Conservation (phyloP, 2,113 vertebrate species). For the Notarius quadriscutis region DNA sequence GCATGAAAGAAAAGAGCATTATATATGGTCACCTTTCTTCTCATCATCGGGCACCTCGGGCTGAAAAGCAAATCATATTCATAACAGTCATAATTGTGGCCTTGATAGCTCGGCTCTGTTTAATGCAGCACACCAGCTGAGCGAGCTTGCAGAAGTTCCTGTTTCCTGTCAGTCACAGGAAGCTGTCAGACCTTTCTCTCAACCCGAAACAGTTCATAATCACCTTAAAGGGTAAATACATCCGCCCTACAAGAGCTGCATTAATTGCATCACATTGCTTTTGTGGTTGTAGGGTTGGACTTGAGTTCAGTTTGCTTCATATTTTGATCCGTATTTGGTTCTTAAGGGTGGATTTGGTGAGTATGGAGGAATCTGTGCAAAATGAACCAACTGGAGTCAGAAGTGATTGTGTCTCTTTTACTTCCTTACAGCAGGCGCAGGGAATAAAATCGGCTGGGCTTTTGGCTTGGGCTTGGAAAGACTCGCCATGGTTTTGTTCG, state of each 20-base stretch:
- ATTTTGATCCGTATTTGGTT: not conserved
- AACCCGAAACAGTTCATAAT: not conserved
- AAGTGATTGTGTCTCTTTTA: conserved; percentile 19
- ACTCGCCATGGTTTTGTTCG: conserved; percentile 89
- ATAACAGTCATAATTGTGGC: conserved; percentile 39
- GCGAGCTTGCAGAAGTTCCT: not conserved
- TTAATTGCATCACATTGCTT: conserved; percentile 7
- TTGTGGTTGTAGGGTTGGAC: not conserved
- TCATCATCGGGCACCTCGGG: conserved; percentile 8
- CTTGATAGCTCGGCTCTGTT: conserved; percentile 11
- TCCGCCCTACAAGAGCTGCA: not conserved
- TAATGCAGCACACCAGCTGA: not conserved
- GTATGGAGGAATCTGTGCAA: not conserved
- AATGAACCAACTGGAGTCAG: not conserved
- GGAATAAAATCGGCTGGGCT: conserved; percentile 87
- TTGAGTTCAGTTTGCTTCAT: not conserved
- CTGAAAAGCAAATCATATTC: conserved; percentile 47
- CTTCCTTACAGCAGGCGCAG: conserved; percentile 80
- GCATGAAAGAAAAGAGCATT: not conserved
- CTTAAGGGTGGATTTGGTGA: not conserved
- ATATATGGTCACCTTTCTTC: conserved; percentile 38
- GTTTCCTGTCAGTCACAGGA: conserved; percentile 17
- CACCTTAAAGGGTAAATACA: not conserved
- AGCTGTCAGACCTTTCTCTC: not conserved
- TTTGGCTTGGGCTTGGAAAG: conserved; percentile 93